Evolutionary conservation across 2,113 vertebrate species (phyloP).

Genomic region (Heliornis fulica): DNA sequence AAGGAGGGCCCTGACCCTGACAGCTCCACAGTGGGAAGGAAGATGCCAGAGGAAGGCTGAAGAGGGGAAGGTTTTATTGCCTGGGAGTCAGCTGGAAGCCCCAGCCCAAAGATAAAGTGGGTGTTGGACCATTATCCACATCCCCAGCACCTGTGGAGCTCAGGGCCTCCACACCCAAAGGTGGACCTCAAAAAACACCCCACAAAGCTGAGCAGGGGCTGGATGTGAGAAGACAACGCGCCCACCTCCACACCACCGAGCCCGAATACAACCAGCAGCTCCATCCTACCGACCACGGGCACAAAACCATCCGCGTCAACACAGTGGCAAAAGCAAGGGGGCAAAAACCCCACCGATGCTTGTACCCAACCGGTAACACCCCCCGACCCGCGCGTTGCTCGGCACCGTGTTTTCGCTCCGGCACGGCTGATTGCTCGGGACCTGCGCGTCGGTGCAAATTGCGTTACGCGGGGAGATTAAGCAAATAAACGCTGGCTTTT

Average conservation of each 20-base stretch:
- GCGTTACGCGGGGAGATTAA: constrained; percentile 70
- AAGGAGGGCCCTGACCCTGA: too few relatives aligned
- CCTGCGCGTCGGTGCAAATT: constrained; percentile 68
- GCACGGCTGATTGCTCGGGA: constrained; percentile 66
- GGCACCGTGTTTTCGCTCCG: constrained; percentile 63
- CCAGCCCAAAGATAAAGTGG: background rate
- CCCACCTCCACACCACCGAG: background rate
- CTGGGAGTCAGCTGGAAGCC: background rate
- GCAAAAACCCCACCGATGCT: background rate
- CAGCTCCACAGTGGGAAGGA: fast-evolving
- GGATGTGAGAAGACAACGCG: fast-evolving
- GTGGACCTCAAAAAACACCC: background rate
- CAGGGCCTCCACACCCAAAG: background rate
- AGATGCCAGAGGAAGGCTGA: background rate
- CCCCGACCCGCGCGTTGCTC: constrained; percentile 25
- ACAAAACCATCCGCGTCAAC: background rate
- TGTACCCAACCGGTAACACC: background rate
- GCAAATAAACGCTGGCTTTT: constrained; percentile 70
- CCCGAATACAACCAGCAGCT: background rate
- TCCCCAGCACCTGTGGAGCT: background rate
- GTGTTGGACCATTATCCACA: background rate
- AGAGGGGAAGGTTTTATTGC: background rate
- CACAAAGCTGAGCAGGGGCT: too few relatives aligned
- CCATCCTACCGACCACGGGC: fast-evolving
- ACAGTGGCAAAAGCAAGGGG: background rate